Percentiles rank a stretch among this genome's conserved stretches.
Conservation (phyloP, 1,140 invertebrate genomes). For the Venustaconcha ellipsiformis region DNA sequence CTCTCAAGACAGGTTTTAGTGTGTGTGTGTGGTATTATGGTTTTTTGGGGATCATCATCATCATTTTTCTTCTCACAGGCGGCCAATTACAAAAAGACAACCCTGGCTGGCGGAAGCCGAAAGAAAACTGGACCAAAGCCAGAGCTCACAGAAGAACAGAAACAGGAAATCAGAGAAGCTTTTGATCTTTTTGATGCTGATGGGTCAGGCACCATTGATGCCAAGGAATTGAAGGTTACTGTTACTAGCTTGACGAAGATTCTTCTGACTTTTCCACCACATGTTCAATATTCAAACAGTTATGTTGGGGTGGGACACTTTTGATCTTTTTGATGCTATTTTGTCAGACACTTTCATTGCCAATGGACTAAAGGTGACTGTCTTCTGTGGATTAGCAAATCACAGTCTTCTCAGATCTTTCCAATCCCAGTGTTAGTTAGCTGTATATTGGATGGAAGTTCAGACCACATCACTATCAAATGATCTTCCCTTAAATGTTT, state of each 20-base stretch:
- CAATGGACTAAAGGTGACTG: slow-evolving; percentile 89
- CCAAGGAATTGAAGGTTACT: slow-evolving; percentile 90
- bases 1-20: too few species aligned
- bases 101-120: slow-evolving; percentile 54
- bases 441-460: slow-evolving; percentile 75
- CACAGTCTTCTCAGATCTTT: neutral
- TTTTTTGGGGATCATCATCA: too few species aligned
- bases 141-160: slow-evolving; percentile 89
- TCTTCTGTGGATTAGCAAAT: neutral
- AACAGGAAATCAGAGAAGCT: slow-evolving; percentile 93
- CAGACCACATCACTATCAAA: too few species aligned
- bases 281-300: too few species aligned
- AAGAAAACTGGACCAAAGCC: slow-evolving; percentile 72
- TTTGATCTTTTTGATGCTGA: slow-evolving; percentile 96
- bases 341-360: slow-evolving; percentile 87
- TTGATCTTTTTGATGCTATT: slow-evolving; percentile 94
- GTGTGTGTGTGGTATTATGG: too few species aligned
- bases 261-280: neutral
- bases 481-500: too few species aligned
- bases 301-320: slow-evolving; percentile 80
- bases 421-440: too few species aligned
- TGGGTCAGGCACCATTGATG: slow-evolving; percentile 86
- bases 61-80: slow-evolving; percentile 11
- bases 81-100: slow-evolving; percentile 56
- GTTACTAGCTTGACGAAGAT: neutral